phyloP scores from a whole-genome alignment of 2,797 vertebrate genomes.

The Schizopygopsis pylzovi region DNA sequence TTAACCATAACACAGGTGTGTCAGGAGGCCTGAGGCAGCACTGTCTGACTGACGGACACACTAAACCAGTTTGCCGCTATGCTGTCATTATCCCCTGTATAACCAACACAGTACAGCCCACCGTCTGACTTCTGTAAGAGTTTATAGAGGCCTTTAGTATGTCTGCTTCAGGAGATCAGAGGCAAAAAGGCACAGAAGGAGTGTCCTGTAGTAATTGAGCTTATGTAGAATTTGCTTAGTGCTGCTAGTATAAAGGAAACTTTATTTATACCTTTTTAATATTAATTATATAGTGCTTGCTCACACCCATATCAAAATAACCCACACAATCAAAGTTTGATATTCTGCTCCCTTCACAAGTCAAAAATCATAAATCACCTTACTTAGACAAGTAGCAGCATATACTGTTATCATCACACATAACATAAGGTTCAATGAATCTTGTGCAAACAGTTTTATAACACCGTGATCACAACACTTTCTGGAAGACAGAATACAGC shows the following conservation, averaged over 20 bases:
- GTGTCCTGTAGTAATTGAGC: conserved; percentile 18
- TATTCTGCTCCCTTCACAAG: not conserved
- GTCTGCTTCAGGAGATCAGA: conserved; percentile 32
- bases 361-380: not conserved
- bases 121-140: conserved; percentile 28
- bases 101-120: conserved; percentile 43
- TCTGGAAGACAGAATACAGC: conserved; percentile 22
- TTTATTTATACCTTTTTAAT: not conserved
- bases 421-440: not conserved
- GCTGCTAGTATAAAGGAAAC: not conserved
- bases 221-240: not conserved
- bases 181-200: conserved; percentile 21
- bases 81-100: conserved; percentile 59
- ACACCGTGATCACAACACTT: conserved; percentile 18
- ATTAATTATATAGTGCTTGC: not conserved
- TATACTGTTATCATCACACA: not conserved
- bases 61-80: conserved; percentile 62
- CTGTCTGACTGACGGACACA: conserved; percentile 57
- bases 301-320: not conserved
- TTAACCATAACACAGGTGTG: conserved; percentile 66
- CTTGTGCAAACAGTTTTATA: conserved; percentile 13
- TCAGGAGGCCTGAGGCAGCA: conserved; percentile 61
- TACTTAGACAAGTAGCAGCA: not conserved
- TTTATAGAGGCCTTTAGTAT: conserved; percentile 35
- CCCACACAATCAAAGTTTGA: not conserved